phyloP scores from a whole-genome alignment of 2,797 vertebrate genomes.

The Ibycter americanus region DNA sequence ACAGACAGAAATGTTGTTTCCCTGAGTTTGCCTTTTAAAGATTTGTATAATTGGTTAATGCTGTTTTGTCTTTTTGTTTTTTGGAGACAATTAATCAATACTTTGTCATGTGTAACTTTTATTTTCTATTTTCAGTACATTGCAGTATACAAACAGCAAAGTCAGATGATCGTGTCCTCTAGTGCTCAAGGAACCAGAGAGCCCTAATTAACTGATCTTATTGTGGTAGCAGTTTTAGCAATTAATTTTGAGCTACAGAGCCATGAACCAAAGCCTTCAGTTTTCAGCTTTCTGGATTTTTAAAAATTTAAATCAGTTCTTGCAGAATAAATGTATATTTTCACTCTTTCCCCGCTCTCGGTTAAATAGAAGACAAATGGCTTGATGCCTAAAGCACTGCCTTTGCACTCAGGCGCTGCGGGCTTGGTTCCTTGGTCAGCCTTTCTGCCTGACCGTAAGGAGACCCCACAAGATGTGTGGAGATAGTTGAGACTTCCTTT shows the following conservation, averaged over 20 bases:
- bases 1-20: conserved; percentile 52
- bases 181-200: conserved; percentile 40
- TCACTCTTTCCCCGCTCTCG: background rate
- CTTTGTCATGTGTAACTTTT: conserved; percentile 56
- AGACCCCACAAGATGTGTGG: background rate
- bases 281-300: conserved; percentile 53
- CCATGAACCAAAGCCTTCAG: conserved; percentile 10
- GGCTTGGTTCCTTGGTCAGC: background rate
- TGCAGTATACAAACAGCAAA: conserved; percentile 17
- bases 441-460: background rate
- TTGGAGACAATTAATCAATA: conserved; percentile 62
- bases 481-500: background rate
- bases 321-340: conserved; percentile 51
- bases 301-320: conserved; percentile 53
- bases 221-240: conserved; percentile 59
- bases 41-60: conserved; percentile 51
- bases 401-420: background rate
- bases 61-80: conserved; percentile 56
- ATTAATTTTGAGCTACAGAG: conserved; percentile 58
- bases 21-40: conserved; percentile 13
- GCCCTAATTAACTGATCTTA: conserved; percentile 60
- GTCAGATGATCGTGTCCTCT: conserved; percentile 21
- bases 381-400: background rate
- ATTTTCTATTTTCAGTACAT: conserved; percentile 59
- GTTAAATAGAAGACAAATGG: background rate